Evolutionary conservation across 2,797 vertebrate genomes (phyloP), one percentile per base, ranked within the genome.

Genomic region (Amblyopsis hoosieri): DNA sequence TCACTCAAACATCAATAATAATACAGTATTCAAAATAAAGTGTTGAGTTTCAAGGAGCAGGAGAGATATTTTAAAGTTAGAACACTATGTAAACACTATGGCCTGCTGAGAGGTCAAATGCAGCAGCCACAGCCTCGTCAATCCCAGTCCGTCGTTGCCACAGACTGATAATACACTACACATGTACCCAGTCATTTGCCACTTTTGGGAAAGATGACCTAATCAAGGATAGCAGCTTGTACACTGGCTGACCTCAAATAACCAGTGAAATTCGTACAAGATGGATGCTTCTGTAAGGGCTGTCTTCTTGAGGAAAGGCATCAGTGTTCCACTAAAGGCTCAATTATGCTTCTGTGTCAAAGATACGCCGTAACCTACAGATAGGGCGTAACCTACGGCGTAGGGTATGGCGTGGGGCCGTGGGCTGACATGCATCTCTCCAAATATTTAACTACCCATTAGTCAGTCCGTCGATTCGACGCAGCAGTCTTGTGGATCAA

Each of bases 101-200:
- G 33, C 8, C 60, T 61, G 65, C 47, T 17, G 56, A 66, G 52
- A 45, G 62, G 64, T 56, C 60, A 72, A 67, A 81, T 73, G 59
- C 37, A 68, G 54, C 45, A 47, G 68, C 48, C 50, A 15, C 37
- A 5, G 33, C 65, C 62, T 54, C 68, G 80, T 86, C 72, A 64
- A 69, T 83, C 67, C 68, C 52, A 51, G 33, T 45, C 45, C 50
- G 50, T 52, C 54, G 74, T 64, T 57, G 71, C 12, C n/a, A 54
- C 14, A 51, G 42, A 66, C 53, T 13, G 57, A 42, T 62, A 60
- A 58, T 65, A 76, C 54, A 73, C 66, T n/a, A 23, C 19, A 23
- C 19, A 64, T 55, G 19, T 50, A 49, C 31, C 51, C 29, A 57
- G 55, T 77, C 57, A 49, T 60, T 45, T 60, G 57, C 15, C 45